These are phyloP conservation scores for Sycobia sp. DNA, from an alignment of 1,140 invertebrate species.

Conservation along the genomic window DNA sequence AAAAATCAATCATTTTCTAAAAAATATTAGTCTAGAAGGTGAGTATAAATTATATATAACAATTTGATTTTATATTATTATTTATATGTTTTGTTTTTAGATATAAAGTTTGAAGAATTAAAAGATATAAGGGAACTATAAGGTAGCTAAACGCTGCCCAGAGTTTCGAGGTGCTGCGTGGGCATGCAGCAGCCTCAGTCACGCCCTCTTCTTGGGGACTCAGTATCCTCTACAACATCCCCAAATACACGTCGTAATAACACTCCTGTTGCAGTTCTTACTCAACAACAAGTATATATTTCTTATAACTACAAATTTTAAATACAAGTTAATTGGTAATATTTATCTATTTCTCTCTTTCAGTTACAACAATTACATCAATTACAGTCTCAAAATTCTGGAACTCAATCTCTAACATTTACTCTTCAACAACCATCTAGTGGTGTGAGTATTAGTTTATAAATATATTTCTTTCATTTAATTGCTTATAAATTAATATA, in stretches of 20 bases:
- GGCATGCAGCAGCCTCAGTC: slow-evolving; percentile 67
- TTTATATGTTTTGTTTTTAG: slow-evolving; percentile 4
- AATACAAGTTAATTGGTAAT: slow-evolving; percentile 15
- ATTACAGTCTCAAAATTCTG: slow-evolving; percentile 59
- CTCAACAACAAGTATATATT: slow-evolving; percentile 60
- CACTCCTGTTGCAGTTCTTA: slow-evolving; percentile 60
- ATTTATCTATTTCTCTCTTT: slow-evolving; percentile 28
- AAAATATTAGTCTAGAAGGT: slow-evolving; percentile 18
- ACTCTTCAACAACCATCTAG: slow-evolving; percentile 59
- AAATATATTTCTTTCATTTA: no score
- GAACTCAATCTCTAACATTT: slow-evolving; percentile 61
- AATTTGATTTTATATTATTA: slow-evolving; percentile 1
- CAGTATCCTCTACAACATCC: slow-evolving; percentile 64
- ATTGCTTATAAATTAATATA: slow-evolving; percentile 5
- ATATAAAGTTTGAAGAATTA: slow-evolving; percentile 27
- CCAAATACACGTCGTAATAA: slow-evolving; percentile 57
- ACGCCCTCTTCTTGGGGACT: slow-evolving; percentile 65
- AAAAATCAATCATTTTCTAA: slow-evolving; percentile 14
- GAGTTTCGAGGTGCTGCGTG: slow-evolving; percentile 65
- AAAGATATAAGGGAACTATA: slow-evolving; percentile 48
- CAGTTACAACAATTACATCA: slow-evolving; percentile 64
- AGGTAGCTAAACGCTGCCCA: slow-evolving; percentile 60
- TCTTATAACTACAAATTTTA: neutral
- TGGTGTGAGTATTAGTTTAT: slow-evolving; percentile 46
- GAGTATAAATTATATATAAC: neutral